These are phyloP conservation scores for Brachionus manjavacas DNA, from an alignment of 1,140 invertebrate genomes.

Conservation along the genomic window DNA sequence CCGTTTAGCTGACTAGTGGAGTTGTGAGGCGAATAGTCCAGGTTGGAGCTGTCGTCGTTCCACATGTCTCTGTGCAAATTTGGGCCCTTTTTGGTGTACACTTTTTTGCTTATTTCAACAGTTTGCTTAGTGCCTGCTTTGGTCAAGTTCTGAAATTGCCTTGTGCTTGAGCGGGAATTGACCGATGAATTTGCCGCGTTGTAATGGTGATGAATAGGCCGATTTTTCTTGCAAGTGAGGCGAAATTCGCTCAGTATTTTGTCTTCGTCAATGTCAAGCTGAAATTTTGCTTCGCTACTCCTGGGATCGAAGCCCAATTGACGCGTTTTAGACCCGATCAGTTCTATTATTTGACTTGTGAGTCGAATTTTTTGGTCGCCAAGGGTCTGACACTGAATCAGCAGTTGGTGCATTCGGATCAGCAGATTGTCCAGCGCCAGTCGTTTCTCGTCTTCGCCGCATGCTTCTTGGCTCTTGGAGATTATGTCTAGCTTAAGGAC, in stretches of 20 bases:
- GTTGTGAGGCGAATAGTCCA: background rate
- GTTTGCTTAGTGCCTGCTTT: background rate
- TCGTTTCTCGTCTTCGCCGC: background rate
- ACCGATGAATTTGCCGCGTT: background rate
- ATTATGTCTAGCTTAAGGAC: background rate
- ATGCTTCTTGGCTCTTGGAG: background rate
- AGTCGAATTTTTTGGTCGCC: constrained; percentile 32
- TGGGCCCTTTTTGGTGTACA: background rate
- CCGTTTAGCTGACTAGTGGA: background rate
- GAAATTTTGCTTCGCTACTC: constrained; percentile 3
- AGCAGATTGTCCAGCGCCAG: background rate
- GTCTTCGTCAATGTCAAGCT: constrained; percentile 27
- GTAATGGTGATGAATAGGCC: constrained; percentile 14
- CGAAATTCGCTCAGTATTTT: constrained; percentile 24
- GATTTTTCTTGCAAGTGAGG: background rate
- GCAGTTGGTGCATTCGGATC: background rate
- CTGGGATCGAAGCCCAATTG: constrained; percentile 16
- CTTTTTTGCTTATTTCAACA: background rate
- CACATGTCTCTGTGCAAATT: background rate
- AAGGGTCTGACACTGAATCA: constrained; percentile 30
- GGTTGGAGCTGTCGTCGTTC: background rate
- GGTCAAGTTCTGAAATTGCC: background rate
- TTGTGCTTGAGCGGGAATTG: background rate
- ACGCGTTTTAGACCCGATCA: background rate
- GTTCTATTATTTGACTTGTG: constrained; percentile 9